Evolutionary conservation across 1,140 invertebrate genomes (phyloP).

Genomic region (Drosophila setifemur): DNA sequence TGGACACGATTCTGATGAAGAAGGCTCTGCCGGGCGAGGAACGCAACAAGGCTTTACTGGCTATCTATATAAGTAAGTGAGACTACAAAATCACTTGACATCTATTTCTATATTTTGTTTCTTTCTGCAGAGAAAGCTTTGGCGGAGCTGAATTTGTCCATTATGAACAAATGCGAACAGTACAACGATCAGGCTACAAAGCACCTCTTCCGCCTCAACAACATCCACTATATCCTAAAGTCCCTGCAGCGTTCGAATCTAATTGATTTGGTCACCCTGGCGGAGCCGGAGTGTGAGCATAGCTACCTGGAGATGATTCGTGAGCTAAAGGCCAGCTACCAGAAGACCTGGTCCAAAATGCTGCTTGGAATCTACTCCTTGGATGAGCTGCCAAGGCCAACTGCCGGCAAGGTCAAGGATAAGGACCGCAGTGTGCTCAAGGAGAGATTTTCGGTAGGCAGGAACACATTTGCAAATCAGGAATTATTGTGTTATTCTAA

Average conservation of each 20-base stretch:
- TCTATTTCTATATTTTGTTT: background rate
- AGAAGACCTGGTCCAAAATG: conserved; percentile 89
- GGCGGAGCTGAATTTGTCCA: conserved; percentile 91
- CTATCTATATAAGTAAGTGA: conserved; percentile 89
- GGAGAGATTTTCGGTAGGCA: conserved; percentile 93
- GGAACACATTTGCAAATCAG: too few relatives aligned
- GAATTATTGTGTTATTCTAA: too few relatives aligned
- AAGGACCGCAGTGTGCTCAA: conserved; percentile 96
- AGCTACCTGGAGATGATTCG: conserved; percentile 90
- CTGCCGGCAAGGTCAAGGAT: conserved; percentile 90
- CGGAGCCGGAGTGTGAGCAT: conserved; percentile 92
- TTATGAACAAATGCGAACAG: conserved; percentile 93
- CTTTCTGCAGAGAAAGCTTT: conserved; percentile 90
- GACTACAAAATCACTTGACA: too few relatives aligned
- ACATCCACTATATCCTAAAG: conserved; percentile 95
- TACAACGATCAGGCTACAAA: conserved; percentile 92
- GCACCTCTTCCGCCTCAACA: conserved; percentile 93
- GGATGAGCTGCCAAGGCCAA: conserved; percentile 86
- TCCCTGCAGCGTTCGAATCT: conserved; percentile 92
- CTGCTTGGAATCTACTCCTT: conserved; percentile 87
- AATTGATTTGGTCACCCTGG: conserved; percentile 89
- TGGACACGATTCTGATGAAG: conserved; percentile 83
- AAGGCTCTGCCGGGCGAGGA: conserved; percentile 82
- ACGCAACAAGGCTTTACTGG: conserved; percentile 87
- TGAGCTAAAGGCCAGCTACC: conserved; percentile 78